A percentile compares a stretch with the other conserved stretches of the same genome.
phyloP scores from a whole-genome alignment of 37 sponge, comb jelly and placozoan genomes.

The Agelas oroides region DNA sequence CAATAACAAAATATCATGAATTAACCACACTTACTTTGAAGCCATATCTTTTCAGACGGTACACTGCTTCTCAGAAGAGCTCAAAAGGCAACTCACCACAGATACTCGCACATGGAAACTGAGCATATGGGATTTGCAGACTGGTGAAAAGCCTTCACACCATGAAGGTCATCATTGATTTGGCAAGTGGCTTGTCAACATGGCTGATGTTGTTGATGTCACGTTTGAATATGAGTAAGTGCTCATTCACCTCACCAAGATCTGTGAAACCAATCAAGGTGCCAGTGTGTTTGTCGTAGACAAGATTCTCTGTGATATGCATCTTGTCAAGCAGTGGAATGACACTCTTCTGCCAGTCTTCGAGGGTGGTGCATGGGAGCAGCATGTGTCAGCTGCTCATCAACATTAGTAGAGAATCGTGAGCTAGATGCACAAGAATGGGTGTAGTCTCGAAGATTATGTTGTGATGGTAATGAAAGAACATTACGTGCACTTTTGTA shows the following conservation, averaged over 20 bases:
- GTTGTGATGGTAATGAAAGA: conserved; percentile 28
- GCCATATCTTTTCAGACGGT: conserved; percentile 14
- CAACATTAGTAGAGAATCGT: conserved; percentile 54
- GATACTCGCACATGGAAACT: conserved; percentile 15
- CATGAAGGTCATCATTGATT: conserved; percentile 41
- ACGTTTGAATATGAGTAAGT: conserved; percentile 11
- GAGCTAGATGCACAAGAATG: conserved; percentile 14
- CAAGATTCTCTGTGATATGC: conserved; percentile 59
- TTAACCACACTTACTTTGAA: too few species aligned
- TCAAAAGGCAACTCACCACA: background rate
- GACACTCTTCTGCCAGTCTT: conserved; percentile 39
- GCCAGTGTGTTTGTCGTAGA: conserved; percentile 65
- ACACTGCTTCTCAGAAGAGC: conserved; percentile 33
- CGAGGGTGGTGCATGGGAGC: conserved; percentile 20
- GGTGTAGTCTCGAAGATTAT: conserved; percentile 59
- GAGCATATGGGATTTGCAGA: conserved; percentile 28
- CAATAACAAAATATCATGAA: too few species aligned
- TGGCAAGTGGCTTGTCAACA: background rate
- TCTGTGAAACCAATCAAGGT: conserved; percentile 61
- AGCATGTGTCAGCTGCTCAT: conserved; percentile 29
- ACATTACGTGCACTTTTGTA: conserved; percentile 34
- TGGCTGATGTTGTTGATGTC: background rate
- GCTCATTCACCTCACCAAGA: conserved; percentile 38
- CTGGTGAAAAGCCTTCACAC: conserved; percentile 33
- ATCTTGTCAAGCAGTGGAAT: conserved; percentile 57